Evolutionary conservation across 1,140 invertebrate genomes (phyloP).

Genomic region (Rhopalosiphum padi): DNA sequence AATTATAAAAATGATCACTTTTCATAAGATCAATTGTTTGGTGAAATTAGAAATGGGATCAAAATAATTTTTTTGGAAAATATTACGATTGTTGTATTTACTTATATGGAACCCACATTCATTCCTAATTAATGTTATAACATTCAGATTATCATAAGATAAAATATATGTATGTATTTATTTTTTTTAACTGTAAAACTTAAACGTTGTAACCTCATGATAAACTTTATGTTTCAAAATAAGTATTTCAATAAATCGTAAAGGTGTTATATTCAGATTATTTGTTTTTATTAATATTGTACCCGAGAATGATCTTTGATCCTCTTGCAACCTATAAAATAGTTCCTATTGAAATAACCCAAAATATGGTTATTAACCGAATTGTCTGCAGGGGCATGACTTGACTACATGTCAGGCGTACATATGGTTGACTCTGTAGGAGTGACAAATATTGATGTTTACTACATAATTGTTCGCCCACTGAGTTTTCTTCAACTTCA

Average conservation of each 20-base stretch:
- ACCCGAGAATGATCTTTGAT: background rate
- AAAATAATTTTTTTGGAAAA: conserved; percentile 17
- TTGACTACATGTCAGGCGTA: no score
- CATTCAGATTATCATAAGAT: background rate
- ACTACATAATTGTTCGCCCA: no score
- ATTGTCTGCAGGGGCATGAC: no score
- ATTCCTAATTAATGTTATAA: background rate
- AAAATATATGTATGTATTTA: background rate
- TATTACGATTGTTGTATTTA: background rate
- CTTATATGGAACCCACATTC: background rate
- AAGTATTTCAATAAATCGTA: background rate
- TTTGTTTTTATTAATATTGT: background rate
- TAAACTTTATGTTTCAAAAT: background rate
- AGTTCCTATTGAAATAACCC: no score
- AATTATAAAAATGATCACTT: conserved; percentile 27
- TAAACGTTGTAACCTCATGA: background rate
- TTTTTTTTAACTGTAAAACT: background rate
- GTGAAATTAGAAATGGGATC: background rate
- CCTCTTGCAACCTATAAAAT: no score
- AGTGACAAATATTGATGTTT: no score
- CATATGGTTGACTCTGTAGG: no score
- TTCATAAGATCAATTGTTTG: background rate
- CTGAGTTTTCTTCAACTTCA: no score
- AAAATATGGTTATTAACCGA: no score
- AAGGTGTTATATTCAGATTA: background rate